These are phyloP conservation scores for Myrmecophaga tridactyla DNA, from an alignment of 2,113 vertebrate species.

Conservation along the genomic window DNA sequence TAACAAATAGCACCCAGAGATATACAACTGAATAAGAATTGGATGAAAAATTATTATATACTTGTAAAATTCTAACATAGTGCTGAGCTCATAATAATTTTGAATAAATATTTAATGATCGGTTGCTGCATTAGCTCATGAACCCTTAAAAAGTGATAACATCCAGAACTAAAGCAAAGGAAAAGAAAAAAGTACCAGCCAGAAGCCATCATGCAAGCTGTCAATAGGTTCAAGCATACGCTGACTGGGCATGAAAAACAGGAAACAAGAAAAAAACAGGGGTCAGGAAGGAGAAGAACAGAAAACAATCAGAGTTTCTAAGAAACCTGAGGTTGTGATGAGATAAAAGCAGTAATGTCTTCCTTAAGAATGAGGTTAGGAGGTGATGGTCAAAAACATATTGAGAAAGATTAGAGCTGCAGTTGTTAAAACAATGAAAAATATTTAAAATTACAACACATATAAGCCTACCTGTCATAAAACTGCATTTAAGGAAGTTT, in stretches of 20 bases:
- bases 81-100: background rate
- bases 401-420: background rate
- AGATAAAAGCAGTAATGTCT: background rate
- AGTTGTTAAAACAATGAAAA: background rate
- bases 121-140: background rate
- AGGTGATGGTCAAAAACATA: background rate
- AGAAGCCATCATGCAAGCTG: background rate
- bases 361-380: background rate
- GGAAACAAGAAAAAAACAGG: background rate
- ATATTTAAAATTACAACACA: background rate
- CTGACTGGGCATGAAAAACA: accelerated
- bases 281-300: background rate
- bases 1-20: background rate
- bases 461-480: background rate
- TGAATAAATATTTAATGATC: constrained; percentile 33
- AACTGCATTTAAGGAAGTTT: background rate
- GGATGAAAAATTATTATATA: constrained; percentile 14
- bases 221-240: background rate
- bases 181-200: background rate
- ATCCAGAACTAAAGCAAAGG: background rate
- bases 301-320: background rate
- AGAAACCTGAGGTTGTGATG: background rate
- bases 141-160: constrained; percentile 20
- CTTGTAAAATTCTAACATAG: background rate
- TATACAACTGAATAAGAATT: background rate